Evolutionary conservation across 92 coral and sea anemone genomes (phyloP).

Genomic region (Blastomussa wellsi): DNA sequence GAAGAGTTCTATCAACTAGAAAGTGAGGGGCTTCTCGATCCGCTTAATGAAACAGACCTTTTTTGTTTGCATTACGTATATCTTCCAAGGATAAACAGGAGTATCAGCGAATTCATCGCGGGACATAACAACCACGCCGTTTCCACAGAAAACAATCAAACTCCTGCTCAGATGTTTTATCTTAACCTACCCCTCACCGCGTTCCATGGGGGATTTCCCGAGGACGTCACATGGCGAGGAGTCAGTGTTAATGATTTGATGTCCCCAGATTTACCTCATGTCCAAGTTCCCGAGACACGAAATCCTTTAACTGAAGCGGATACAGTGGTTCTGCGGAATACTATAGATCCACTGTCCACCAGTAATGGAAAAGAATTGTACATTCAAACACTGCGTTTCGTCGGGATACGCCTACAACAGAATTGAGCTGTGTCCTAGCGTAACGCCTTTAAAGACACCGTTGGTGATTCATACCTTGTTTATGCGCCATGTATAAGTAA

Average conservation of each 20-base stretch:
- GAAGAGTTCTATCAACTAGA: constrained; percentile 27
- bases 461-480: too few relatives aligned
- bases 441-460: too few relatives aligned
- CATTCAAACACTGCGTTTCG: constrained; percentile 32
- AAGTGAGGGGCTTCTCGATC: constrained; percentile 35
- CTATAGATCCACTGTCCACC: constrained; percentile 20
- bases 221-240: constrained; percentile 22
- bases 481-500: too few relatives aligned
- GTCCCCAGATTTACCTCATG: constrained; percentile 12
- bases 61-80: constrained; percentile 59
- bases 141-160: constrained; percentile 44
- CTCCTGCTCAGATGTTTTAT: constrained; percentile 50
- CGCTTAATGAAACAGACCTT: constrained; percentile 44
- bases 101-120: constrained; percentile 36
- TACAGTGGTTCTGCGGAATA: constrained; percentile 15
- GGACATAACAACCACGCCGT: constrained; percentile 57
- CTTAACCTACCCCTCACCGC: constrained; percentile 27
- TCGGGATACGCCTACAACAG: constrained; percentile 12
- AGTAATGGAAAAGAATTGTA: constrained; percentile 4
- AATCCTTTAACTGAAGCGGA: constrained; percentile 14
- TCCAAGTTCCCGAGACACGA: constrained; percentile 22
- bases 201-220: constrained; percentile 1
- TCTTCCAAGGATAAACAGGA: constrained; percentile 47
- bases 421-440: neutral
- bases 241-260: constrained; percentile 23